These are phyloP conservation scores for Cheilosia soror DNA, from an alignment of 2,888 invertebrate genomes.

Conservation along the genomic window DNA sequence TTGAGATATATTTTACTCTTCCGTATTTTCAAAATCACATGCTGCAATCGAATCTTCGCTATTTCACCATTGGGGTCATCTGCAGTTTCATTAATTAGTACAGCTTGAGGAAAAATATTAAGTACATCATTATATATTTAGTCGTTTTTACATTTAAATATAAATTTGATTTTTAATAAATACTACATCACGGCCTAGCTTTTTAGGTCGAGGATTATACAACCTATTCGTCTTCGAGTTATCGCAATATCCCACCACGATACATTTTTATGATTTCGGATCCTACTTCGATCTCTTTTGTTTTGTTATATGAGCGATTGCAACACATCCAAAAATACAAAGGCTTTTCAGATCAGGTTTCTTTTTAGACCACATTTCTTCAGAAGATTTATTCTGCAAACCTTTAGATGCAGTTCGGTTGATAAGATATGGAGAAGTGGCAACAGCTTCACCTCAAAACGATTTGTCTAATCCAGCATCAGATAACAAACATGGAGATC, in stretches of 20 bases:
- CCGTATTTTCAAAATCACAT: too few relatives aligned
- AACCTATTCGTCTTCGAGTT: neutral
- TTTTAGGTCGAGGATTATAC: neutral
- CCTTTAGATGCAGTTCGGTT: neutral
- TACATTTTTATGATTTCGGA: neutral
- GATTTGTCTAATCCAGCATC: slow-evolving; percentile 35
- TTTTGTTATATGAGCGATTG: slow-evolving; percentile 58
- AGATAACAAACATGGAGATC: slow-evolving; percentile 66
- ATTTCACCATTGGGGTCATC: neutral
- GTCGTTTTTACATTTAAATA: neutral
- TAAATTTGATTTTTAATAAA: neutral
- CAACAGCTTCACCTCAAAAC: slow-evolving; percentile 11
- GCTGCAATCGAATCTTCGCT: too few relatives aligned
- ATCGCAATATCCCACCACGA: neutral
- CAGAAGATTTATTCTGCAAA: slow-evolving; percentile 2
- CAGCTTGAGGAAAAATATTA: neutral
- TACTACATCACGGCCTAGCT: slow-evolving; percentile 1
- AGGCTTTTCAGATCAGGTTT: slow-evolving; percentile 50
- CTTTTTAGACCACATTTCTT: slow-evolving; percentile 58
- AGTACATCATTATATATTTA: neutral
- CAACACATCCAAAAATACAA: slow-evolving; percentile 58
- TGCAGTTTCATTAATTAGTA: neutral
- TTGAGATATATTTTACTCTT: too few relatives aligned
- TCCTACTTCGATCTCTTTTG: too few relatives aligned
- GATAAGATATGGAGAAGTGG: too few relatives aligned